Base-by-base conservation (phyloP, 2,113 vertebrate species). In the Chaenocephalus aceratus region DNA sequence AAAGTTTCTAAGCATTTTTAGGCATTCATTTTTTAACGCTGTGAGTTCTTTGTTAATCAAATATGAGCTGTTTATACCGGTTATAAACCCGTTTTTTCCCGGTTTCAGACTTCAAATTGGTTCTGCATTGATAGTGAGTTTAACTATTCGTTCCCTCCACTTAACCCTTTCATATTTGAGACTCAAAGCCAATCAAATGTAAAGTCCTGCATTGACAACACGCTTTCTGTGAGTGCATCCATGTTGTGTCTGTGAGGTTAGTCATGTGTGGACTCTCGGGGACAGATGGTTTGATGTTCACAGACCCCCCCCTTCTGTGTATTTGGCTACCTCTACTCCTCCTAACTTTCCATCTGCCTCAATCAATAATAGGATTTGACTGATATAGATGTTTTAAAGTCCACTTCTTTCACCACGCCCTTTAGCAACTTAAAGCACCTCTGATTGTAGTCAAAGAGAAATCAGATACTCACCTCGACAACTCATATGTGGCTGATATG, bases 201-300 rank as follows among this genome's bases (percentile, higher is more conserved):
- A 30, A 4, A 30, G 30, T 30, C 30, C 30, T 30, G 30, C 30
- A 30, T 30, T 30, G 30, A 30, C 30, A 30, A 30, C 30, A 30
- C 30, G 30, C 4, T 30, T 30, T 30, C 30, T 30, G 30, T 30
- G 30, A 30, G 58, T 23, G 2, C 51, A 56, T 18, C 30, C 78
- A 8, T 2, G 5, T 80, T 51, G 41, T 30, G 59, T 46, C 13
- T 69, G 72, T 4, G 68, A 60, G 69, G 66, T 82, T 63, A 45
- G 52, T 69, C 45, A 71, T 73, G 59, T 57, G 73, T 58, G 23
- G 79, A 62, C 75, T 76, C 52, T 77, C 66, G 52, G 56, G 49
- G 83, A 80, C 79, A 91, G 90, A 90, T 90, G 84, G 86, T 87
- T 88, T 88, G 82, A 80, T 62, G 80, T 82, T 87, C 84, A 81